Base-by-base conservation (phyloP, 2,888 invertebrate genomes). In the Phania funesta region DNA sequence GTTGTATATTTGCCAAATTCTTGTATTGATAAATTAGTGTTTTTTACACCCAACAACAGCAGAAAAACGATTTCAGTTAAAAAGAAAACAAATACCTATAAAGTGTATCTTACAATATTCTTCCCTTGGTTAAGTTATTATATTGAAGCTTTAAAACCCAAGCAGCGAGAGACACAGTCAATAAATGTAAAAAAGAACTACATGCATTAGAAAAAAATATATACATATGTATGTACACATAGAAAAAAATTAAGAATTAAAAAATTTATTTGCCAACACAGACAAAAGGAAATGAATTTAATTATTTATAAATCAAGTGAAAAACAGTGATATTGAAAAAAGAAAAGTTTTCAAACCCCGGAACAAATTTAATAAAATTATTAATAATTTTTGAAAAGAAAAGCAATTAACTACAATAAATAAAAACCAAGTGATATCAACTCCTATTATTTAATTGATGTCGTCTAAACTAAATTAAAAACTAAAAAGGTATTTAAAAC, bases 1-100 rank as follows among this genome's bases (percentile, higher is more conserved):
- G 77, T 62, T 77, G 46, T 65, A 75, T 68, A 79, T 75, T 65
- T 79, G 82, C 74, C 70, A 79, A 82, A 79, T 64, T 68, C 54
- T 60, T 44, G 24, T 29, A 56, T 65, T 26, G 48, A 48, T 46
- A 65, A 74, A 54, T 24, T 38, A 65, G 65, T 56, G 35, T 62
- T 52, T 76, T 44, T 73, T 77, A 24, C 64, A 38, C 8, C 11
- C 26, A 65, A 56, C n/a, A 20, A 65, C 52, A 41, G 54, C 6
- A 22, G 32, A 46, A 58, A 50, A 41, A 48, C 32, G 65, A 56
- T 48, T 41, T 67, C 13, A 20, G 41, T 67, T 26, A 26, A 24
- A 1, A 60, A 41, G 6, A 71, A 20, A 62, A 44, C 22, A 50
- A 58, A 50, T 75, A 29, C 24, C 32, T 74, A 26, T 29, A 44